Percentiles rank a stretch among this genome's conserved stretches.
These are phyloP conservation scores for Drosophila neonasuta DNA, from an alignment of 2,888 invertebrate species.

Conservation along the genomic window DNA sequence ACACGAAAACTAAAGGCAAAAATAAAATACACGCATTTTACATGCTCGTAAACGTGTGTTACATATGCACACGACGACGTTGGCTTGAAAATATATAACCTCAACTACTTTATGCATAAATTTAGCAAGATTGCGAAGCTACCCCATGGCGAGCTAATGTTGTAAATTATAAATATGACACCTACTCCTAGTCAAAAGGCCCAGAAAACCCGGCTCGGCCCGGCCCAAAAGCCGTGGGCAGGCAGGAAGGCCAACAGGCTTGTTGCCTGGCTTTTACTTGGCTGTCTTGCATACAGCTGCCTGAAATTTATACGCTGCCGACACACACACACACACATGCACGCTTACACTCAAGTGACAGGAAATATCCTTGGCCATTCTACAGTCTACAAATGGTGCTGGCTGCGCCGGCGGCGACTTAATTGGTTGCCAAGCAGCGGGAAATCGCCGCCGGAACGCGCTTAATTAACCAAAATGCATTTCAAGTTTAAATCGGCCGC, in stretches of 20 bases:
- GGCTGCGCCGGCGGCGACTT: conserved; percentile 59
- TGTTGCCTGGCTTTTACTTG: conserved; percentile 19
- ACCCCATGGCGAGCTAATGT: conserved; percentile 80
- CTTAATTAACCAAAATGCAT: conserved; percentile 76
- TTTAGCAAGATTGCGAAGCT: conserved; percentile 76
- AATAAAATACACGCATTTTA: conserved; percentile 77
- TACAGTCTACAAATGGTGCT: conserved; percentile 34
- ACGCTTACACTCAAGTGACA: conserved; percentile 41
- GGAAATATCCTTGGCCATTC: conserved; percentile 60
- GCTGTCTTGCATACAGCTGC: conserved; percentile 54
- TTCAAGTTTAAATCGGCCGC: conserved; percentile 55
- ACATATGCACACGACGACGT: conserved; percentile 56
- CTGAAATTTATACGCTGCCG: conserved; percentile 64
- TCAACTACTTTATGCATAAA: conserved; percentile 76
- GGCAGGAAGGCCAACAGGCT: conserved; percentile 40
- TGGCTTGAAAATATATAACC: conserved; percentile 65
- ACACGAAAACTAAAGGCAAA: conserved; percentile 59
- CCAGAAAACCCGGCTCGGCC: conserved; percentile 2
- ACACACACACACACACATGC: conserved; percentile 34
- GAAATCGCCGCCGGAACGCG: conserved; percentile 74
- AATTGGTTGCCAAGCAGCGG: conserved; percentile 75
- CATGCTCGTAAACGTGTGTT: conserved; percentile 77
- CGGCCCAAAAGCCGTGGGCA: conserved; percentile 63
- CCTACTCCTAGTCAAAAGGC: conserved; percentile 71
- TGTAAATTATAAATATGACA: conserved; percentile 81